These are phyloP conservation scores for Melanogrammus aeglefinus DNA, from an alignment of 2,797 vertebrate species.

Conservation along the genomic window DNA sequence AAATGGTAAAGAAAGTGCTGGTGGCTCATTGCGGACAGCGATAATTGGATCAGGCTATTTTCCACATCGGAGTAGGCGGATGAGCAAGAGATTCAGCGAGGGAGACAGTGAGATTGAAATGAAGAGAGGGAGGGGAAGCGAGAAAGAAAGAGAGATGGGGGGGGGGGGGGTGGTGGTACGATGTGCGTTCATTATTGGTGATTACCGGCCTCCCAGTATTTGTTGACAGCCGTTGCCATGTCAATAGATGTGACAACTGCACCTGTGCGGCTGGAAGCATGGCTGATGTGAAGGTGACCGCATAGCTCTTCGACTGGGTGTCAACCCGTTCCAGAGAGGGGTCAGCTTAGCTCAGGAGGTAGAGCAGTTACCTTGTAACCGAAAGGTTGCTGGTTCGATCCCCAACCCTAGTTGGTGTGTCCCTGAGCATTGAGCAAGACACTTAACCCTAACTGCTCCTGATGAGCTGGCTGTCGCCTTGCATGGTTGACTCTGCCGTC, in stretches of 20 bases:
- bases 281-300: too few relatives aligned
- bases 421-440: too few relatives aligned
- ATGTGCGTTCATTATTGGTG: conserved; percentile 32
- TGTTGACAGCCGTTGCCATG: conserved; percentile 33
- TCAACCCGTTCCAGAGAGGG: too few relatives aligned
- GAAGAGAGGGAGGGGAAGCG: background rate
- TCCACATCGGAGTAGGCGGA: conserved; percentile 53
- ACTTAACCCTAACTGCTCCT: too few relatives aligned
- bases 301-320: too few relatives aligned
- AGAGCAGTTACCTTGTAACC: too few relatives aligned
- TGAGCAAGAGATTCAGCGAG: conserved; percentile 2
- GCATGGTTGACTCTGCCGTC: too few relatives aligned
- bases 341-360: too few relatives aligned
- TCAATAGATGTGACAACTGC: conserved; percentile 34
- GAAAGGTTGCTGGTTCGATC: too few relatives aligned
- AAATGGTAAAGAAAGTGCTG: background rate
- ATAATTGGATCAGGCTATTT: conserved; percentile 57
- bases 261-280: conserved; percentile 21
- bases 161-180: too few relatives aligned
- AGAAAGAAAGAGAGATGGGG: background rate
- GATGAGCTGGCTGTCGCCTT: too few relatives aligned
- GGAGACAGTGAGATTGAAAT: background rate
- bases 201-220: conserved; percentile 36
- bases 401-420: too few relatives aligned
- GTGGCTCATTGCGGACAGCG: background rate